phyloP scores from a whole-genome alignment of 2,888 invertebrate genomes.

The Drosophila niveifrons region DNA sequence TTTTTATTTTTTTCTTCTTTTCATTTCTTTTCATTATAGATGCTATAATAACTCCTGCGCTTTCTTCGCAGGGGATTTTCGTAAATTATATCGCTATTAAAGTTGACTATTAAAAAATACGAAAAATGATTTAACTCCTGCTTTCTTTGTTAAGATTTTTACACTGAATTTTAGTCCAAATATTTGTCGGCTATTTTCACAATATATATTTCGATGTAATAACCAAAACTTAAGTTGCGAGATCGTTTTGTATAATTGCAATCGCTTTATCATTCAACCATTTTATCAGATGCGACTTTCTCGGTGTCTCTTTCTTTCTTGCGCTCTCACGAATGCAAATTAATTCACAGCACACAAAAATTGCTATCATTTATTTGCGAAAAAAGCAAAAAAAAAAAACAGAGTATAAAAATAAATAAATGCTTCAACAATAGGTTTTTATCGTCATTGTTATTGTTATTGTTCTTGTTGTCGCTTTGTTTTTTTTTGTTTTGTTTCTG shows the following conservation, averaged over 20 bases:
- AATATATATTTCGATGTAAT: no score
- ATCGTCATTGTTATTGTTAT: slow-evolving; percentile 8
- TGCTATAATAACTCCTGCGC: no score
- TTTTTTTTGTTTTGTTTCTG: slow-evolving; percentile 1
- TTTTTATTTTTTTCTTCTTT: no score
- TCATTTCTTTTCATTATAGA: no score
- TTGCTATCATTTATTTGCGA: slow-evolving; percentile 34
- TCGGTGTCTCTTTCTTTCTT: slow-evolving; percentile 11
- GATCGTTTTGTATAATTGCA: slow-evolving; percentile 28
- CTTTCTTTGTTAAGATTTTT: no score
- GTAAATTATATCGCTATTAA: no score
- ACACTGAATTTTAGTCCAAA: no score
- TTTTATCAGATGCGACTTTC: slow-evolving; percentile 39
- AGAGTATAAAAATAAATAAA: slow-evolving; percentile 42
- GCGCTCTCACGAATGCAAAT: slow-evolving; percentile 40
- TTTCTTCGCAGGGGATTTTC: no score
- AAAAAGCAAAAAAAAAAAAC: slow-evolving; percentile 18
- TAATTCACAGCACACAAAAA: slow-evolving; percentile 11
- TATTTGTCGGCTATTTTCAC: no score
- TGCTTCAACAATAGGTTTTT: slow-evolving; percentile 43
- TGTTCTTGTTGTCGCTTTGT: not conserved
- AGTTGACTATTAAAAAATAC: no score
- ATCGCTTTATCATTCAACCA: not conserved
- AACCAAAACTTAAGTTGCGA: slow-evolving; percentile 34
- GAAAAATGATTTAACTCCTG: no score